phyloP scores from a whole-genome alignment of 1,140 invertebrate species.

The Penaeus indicus region DNA sequence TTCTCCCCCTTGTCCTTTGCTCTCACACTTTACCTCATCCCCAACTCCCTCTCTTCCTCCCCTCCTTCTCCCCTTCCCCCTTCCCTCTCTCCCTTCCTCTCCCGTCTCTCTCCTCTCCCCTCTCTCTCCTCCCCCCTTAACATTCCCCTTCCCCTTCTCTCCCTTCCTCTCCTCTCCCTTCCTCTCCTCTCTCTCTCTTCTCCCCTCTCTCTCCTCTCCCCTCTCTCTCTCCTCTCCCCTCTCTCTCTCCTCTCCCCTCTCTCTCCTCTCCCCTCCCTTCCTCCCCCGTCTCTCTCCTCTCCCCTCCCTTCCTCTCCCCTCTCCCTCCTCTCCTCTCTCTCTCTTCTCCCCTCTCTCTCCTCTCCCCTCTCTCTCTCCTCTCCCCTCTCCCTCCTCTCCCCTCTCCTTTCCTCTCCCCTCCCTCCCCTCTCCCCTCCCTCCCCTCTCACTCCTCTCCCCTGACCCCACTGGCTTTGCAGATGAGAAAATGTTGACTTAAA shows the following conservation, averaged over 20 bases:
- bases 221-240: not conserved
- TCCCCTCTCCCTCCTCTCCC: not conserved
- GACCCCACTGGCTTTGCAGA: no score
- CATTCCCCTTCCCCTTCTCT: not conserved
- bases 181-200: not conserved
- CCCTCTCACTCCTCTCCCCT: not conserved
- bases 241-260: not conserved
- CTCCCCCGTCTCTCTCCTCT: no score
- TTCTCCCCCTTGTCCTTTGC: no score
- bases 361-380: not conserved
- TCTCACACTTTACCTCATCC: no score
- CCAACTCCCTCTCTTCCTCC: no score
- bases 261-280: not conserved
- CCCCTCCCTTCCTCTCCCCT: not conserved
- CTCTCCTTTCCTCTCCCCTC: not conserved
- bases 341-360: not conserved
- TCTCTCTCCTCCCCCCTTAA: no score
- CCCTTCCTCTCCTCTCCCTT: not conserved
- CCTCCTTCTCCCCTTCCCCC: no score
- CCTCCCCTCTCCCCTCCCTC: no score
- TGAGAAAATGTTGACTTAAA: no score
- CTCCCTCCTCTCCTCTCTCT: not conserved
- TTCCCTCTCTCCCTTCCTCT: no score
- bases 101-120: no score
- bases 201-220: not conserved